Percentiles rank a stretch among this genome's conserved stretches.
Conservation (phyloP, 2,888 invertebrate species). For the Pegoplata infirma region DNA sequence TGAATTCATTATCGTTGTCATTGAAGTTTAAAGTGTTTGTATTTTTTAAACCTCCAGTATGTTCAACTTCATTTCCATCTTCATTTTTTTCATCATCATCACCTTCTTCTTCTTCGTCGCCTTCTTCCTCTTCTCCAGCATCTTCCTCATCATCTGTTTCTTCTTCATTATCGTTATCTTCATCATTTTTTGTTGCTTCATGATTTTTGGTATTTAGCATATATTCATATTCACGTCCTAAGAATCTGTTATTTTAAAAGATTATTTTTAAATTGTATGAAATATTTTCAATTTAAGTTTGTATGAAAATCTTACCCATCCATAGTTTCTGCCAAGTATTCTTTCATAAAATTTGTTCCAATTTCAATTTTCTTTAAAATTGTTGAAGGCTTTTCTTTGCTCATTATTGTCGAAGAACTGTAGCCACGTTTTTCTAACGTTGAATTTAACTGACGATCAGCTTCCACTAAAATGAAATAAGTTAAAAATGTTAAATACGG, state of each 20-base stretch:
- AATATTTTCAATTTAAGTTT: background rate
- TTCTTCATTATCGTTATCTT: slow-evolving; percentile 45
- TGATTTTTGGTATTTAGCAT: slow-evolving; percentile 63
- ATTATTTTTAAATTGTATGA: background rate
- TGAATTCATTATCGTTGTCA: slow-evolving; percentile 69
- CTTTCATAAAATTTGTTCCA: slow-evolving; percentile 75
- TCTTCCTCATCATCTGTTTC: slow-evolving; percentile 31
- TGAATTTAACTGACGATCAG: slow-evolving; percentile 75
- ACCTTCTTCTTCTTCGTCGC: slow-evolving; percentile 61
- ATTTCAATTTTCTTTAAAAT: slow-evolving; percentile 77
- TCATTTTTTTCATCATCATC: slow-evolving; percentile 47
- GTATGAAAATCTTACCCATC: slow-evolving; percentile 73
- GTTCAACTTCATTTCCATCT: slow-evolving; percentile 48
- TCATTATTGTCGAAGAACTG: slow-evolving; percentile 71
- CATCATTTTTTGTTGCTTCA: slow-evolving; percentile 31
- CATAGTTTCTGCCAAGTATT: slow-evolving; percentile 74
- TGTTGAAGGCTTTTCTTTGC: slow-evolving; percentile 76
- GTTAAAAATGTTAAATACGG: no score
- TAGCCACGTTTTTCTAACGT: slow-evolving; percentile 74
- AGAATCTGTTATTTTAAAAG: slow-evolving; percentile 68
- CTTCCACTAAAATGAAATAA: slow-evolving; percentile 72
- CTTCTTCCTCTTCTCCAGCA: slow-evolving; percentile 42
- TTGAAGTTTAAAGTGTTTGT: slow-evolving; percentile 54
- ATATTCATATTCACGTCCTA: slow-evolving; percentile 75
- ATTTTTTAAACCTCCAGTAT: slow-evolving; percentile 31